Evolutionary conservation across 2,113 vertebrate genomes (phyloP).

Genomic region (Rutilus rutilus): DNA sequence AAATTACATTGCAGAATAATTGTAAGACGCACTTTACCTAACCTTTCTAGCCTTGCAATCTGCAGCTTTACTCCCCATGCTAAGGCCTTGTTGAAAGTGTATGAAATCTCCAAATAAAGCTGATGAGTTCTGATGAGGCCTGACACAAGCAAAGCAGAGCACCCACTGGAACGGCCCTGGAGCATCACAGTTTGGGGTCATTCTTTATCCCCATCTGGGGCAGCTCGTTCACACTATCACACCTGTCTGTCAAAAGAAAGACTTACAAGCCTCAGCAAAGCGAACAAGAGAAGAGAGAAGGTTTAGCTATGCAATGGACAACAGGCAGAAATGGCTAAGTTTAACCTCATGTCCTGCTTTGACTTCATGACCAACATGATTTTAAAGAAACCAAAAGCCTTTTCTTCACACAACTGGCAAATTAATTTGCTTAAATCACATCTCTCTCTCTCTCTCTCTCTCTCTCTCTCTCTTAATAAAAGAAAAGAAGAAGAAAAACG

Average conservation of each 20-base stretch:
- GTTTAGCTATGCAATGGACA: not conserved
- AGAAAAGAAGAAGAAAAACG: not conserved
- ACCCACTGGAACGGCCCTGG: constrained; percentile 51
- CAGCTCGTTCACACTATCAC: constrained; percentile 77
- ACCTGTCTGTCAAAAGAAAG: constrained; percentile 77
- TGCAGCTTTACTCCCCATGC: not conserved
- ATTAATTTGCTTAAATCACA: not conserved
- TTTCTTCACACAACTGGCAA: not conserved
- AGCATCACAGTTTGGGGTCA: constrained; percentile 78
- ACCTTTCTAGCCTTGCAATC: constrained; percentile 11
- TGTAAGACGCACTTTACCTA: not conserved
- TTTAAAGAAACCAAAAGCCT: not conserved
- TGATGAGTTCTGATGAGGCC: constrained; percentile 48
- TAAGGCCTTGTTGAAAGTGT: constrained; percentile 61
- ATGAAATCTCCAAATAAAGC: constrained; percentile 53
- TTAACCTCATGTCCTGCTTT: not conserved
- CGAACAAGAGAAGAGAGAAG: constrained; percentile 10
- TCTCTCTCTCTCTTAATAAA: not conserved
- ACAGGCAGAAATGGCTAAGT: not conserved
- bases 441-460: not conserved
- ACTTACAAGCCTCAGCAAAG: constrained; percentile 46
- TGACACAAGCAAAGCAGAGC: constrained; percentile 57
- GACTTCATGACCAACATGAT: not conserved
- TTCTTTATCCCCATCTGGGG: constrained; percentile 67
- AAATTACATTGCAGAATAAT: not conserved